Conservation (phyloP, 2,888 invertebrate genomes). For the Masnerella sp. region DNA sequence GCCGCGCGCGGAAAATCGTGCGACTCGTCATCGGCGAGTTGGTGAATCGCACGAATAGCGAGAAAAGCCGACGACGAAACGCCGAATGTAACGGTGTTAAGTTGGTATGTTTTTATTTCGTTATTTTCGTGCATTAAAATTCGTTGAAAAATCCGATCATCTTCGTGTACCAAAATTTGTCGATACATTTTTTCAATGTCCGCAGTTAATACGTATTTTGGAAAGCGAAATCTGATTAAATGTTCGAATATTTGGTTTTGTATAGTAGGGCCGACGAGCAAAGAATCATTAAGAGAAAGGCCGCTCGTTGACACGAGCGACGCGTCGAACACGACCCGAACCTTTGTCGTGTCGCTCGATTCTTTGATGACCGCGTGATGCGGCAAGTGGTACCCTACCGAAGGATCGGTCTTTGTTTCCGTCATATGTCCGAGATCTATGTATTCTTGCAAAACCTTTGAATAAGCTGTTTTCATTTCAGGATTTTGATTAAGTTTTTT, state of each 20-base stretch:
- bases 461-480: not conserved
- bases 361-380: slow-evolving; percentile 21
- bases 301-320: not conserved
- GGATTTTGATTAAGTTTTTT: too few relatives aligned
- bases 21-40: too few relatives aligned
- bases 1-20: too few relatives aligned
- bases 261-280: not conserved
- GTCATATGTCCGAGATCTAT: not conserved
- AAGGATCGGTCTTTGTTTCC: too few relatives aligned
- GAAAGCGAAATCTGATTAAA: not conserved
- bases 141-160: not conserved
- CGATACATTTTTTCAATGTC: not conserved
- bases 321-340: slow-evolving; percentile 23
- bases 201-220: too few relatives aligned
- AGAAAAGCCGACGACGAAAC: too few relatives aligned
- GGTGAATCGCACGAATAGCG: too few relatives aligned
- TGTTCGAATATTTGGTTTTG: not conserved
- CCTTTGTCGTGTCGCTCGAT: slow-evolving; percentile 1
- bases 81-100: too few relatives aligned
- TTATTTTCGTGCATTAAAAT: too few relatives aligned
- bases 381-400: not conserved
- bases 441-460: not conserved
- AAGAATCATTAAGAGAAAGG: not conserved
- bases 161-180: not conserved
- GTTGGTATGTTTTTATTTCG: too few relatives aligned